Evolutionary conservation across 2,888 invertebrate species (phyloP).

Genomic region (Electrophaes corylata): DNA sequence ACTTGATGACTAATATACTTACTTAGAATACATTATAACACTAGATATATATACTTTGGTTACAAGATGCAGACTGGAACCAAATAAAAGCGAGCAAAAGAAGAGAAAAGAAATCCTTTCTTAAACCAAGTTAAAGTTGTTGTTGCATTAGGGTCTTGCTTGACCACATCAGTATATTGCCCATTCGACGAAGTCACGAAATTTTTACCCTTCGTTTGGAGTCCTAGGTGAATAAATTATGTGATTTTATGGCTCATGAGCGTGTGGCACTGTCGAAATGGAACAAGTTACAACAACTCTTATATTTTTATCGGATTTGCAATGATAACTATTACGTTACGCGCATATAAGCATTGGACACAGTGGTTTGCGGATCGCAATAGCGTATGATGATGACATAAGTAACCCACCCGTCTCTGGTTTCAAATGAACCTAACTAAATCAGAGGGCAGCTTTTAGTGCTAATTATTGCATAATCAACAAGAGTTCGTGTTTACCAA

Average conservation of each 20-base stretch:
- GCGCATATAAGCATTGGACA: not conserved
- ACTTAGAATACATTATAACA: no score
- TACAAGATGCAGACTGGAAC: no score
- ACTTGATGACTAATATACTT: no score
- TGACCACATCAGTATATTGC: no score
- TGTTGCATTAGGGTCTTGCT: no score
- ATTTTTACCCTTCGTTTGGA: not conserved
- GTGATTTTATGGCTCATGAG: not conserved
- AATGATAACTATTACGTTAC: slow-evolving; percentile 2
- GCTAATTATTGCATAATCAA: slow-evolving; percentile 16
- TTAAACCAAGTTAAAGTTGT: no score
- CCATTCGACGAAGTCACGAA: not conserved
- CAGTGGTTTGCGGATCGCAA: not conserved
- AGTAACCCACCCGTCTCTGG: not conserved
- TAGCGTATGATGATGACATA: not conserved
- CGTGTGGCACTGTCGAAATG: slow-evolving; percentile 1
- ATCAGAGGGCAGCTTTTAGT: slow-evolving; percentile 1
- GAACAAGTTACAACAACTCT: slow-evolving; percentile 4
- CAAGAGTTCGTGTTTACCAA: slow-evolving; percentile 33
- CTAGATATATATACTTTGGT: no score
- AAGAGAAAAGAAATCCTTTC: no score
- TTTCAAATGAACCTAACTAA: not conserved
- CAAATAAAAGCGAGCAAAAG: no score
- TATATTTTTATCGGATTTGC: slow-evolving; percentile 2
- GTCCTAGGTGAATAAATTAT: not conserved